Percentiles rank a stretch among this genome's conserved stretches.
These are phyloP conservation scores for Anticlea derivata DNA, from an alignment of 2,888 invertebrate genomes.

Conservation along the genomic window DNA sequence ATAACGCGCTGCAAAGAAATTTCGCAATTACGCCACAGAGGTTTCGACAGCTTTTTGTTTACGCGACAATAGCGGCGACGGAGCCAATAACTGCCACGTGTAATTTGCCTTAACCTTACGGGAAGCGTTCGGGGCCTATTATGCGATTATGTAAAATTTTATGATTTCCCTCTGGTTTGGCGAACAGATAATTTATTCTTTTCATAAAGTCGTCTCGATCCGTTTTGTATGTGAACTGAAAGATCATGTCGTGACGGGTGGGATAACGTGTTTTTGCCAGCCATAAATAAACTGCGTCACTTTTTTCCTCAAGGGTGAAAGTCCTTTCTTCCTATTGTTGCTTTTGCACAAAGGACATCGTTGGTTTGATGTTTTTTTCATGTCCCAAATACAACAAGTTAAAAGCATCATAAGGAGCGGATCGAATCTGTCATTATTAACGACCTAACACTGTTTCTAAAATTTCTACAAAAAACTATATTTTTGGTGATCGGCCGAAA, in stretches of 20 bases:
- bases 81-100: conserved; percentile 52
- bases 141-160: conserved; percentile 55
- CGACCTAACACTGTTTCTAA: neutral
- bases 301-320: conserved; percentile 19
- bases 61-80: conserved; percentile 46
- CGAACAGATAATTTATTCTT: conserved; percentile 53
- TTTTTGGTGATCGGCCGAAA: too few relatives aligned
- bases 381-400: neutral
- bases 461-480: too few relatives aligned
- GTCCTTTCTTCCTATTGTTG: conserved; percentile 16
- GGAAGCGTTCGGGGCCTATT: conserved; percentile 48
- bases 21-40: conserved; percentile 56
- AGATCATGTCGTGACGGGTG: conserved; percentile 33
- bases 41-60: conserved; percentile 53
- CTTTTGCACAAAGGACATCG: conserved; percentile 15
- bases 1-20: conserved; percentile 59
- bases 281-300: conserved; percentile 14
- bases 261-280: conserved; percentile 33
- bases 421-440: conserved; percentile 6
- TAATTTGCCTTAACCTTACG: conserved; percentile 60
- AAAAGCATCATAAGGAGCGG: neutral
- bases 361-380: conserved; percentile 18
- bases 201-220: conserved; percentile 45
- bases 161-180: conserved; percentile 44
- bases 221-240: conserved; percentile 11